These are phyloP conservation scores for Turritopsis dohrnii DNA, from an alignment of 30 jellyfish, hydroid and myxozoan species.

Conservation along the genomic window DNA sequence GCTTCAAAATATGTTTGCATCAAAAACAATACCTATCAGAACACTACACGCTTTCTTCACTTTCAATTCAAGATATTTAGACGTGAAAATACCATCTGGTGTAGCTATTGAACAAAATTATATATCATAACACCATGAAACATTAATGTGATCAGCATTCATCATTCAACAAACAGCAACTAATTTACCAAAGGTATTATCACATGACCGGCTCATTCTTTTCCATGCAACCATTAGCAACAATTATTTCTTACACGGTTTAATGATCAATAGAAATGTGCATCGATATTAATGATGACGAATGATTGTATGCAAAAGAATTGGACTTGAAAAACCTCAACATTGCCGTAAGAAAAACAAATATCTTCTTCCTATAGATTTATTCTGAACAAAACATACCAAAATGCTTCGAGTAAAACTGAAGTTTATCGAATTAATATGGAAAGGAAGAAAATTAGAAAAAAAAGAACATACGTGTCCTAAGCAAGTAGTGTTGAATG, in stretches of 20 bases:
- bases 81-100: neutral
- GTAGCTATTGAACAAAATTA: neutral
- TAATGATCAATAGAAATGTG: neutral
- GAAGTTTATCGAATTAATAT: too few relatives aligned
- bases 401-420: too few relatives aligned
- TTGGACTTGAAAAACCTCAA: neutral
- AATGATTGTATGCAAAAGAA: neutral
- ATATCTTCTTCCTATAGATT: too few relatives aligned
- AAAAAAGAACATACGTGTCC: too few relatives aligned
- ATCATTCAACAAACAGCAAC: neutral
- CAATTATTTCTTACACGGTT: neutral
- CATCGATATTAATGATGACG: neutral
- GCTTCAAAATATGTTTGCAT: too few relatives aligned
- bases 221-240: neutral
- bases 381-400: too few relatives aligned
- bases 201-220: neutral
- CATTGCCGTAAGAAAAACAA: neutral
- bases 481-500: too few relatives aligned
- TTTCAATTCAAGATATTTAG: neutral
- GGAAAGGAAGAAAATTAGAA: too few relatives aligned
- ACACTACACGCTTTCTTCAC: too few relatives aligned
- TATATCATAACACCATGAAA: neutral
- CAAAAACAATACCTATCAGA: too few relatives aligned
- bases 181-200: neutral
- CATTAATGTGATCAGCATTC: neutral